A percentile compares a stretch with the other conserved stretches of the same genome.
Evolutionary conservation across 2,113 vertebrate genomes (phyloP).

Genomic region (Peucedramus taeniatus): DNA sequence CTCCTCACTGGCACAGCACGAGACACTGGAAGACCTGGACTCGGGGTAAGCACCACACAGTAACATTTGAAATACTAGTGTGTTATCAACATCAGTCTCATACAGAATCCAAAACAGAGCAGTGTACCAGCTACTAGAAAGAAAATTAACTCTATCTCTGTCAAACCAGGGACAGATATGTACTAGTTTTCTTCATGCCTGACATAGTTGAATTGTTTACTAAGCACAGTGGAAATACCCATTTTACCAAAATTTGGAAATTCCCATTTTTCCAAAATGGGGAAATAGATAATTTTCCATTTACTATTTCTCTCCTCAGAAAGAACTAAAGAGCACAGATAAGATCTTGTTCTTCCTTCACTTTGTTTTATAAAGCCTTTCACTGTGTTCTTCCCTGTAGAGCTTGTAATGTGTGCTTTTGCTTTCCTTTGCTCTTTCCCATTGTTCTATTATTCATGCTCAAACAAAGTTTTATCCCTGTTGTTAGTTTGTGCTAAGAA

Average conservation of each 20-base stretch:
- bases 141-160: background rate
- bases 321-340: background rate
- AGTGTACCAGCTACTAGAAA: background rate
- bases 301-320: background rate
- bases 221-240: background rate
- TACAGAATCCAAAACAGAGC: background rate
- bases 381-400: background rate
- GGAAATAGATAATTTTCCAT: too few species aligned
- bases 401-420: background rate
- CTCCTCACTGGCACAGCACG: background rate
- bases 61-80: background rate
- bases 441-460: background rate
- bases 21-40: background rate
- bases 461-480: background rate
- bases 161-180: background rate
- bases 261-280: background rate
- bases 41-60: background rate
- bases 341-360: background rate
- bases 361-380: background rate
- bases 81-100: background rate
- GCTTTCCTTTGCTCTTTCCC: background rate
- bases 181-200: background rate
- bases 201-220: background rate
- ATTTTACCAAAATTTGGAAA: background rate
- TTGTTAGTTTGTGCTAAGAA: background rate